Base-by-base conservation (phyloP, 1,140 invertebrate genomes). In the Armadillidium nasatum region DNA sequence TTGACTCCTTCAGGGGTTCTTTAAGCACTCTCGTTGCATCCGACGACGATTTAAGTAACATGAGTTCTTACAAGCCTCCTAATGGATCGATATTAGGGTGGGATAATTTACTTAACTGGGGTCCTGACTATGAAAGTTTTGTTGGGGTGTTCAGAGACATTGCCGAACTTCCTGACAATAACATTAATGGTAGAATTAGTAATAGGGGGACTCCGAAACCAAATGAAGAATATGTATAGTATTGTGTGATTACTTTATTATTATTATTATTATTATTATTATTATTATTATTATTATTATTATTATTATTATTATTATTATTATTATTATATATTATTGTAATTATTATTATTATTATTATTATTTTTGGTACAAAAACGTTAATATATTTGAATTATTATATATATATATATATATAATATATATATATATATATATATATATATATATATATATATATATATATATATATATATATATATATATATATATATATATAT, bases 81-180 rank as follows among this genome's bases (percentile, higher is more conserved):
- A 92, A 91, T 78, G 92, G 91, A 10, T 91, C 91, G 1, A 88
- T 90, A 4, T 86, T 96, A 44, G 92, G 94, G 70, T 97, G 94
- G 94, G 94, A 97, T 82, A 95, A 96, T 83, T 86, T 97, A 73
- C 87, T 97, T 15, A 97, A 96, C 86, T 97, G 95, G 95, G 94
- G 94, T 10, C 94, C 94, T 9, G 96, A 95, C 86, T 97, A 96
- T 84, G 93, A 97, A 84, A 95, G 92, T 84, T 88, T 97, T 82
- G 93, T 95, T 70, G 94, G 94, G 0, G 95, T 98, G 54, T 97
- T 97, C 83, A 95, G 94, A 86, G 95, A 98, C 84, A 97, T 98
- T 82, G 94, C 94, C 15, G 92, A 96, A 85, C 85, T 98, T 79
- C 95, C 95, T 0, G 93, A 96, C 83, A 89, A 89, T 75, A 80